Evolutionary conservation across 92 coral and sea anemone genomes (phyloP), one percentile per base, ranked within the genome.

Genomic region (Plumapathes pennacea): DNA sequence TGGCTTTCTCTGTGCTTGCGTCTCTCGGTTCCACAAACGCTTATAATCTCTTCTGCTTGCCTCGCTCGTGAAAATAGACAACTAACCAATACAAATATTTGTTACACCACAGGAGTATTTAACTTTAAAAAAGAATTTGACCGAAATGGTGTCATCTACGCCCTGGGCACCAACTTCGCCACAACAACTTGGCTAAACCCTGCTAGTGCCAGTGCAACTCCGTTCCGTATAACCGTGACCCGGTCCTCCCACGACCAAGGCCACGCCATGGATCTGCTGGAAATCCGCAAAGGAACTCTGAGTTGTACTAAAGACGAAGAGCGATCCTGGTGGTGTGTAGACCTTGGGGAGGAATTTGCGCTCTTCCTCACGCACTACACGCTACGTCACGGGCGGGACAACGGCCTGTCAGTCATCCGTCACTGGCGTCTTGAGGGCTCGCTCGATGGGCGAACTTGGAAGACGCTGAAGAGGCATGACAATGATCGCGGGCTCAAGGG

Each of bases 401-500:
- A 83, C 42, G 89, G 95, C 2, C 62, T 83, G 62, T 86, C 95
- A 33, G 46, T 83, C 56, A 54, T 86, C 47, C 63, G 89, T 49
- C 82, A 82, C 54, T 86, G 95, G 95, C 85, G 74, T 1, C 83
- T 86, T 0, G 95, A 86, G 50, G 89, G 89, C 4, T 86, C 95
- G 46, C 66, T 80, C 27, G 86, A 86, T 45, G 84, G 81, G 23
- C 54, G 78, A 22, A 59, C 32, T 14, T 86, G 95, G 95, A 47
- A 50, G 34, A 45, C 67, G 25, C 74, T 86, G 48, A 67, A 60
- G 34, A 68, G 38, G 28, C 95, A 86, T 42, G 89, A 82, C 34
- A 86, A 86, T 50, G 95, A 86, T 55, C 82, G 89, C 20, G 88
- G 89, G 7, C 53, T 86, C 51, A 86, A 72, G 29, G 89, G 82